Evolutionary conservation across 1,140 invertebrate genomes (phyloP), one percentile per base, ranked within the genome.

Genomic region (Eciton burchellii): DNA sequence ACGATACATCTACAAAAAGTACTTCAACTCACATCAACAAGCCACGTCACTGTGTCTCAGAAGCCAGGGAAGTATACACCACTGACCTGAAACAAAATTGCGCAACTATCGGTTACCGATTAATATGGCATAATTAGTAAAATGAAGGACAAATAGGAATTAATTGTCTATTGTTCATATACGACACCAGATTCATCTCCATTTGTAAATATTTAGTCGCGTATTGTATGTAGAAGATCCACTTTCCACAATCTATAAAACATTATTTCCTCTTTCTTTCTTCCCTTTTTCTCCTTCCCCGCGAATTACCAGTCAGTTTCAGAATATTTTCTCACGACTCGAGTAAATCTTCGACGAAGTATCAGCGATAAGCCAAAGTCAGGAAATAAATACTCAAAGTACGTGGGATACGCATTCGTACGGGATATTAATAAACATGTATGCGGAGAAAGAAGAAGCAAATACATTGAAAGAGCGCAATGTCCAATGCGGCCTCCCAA

Each of bases 21-120:
- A 74, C 82, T 91, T 86, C 49, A 90, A 93, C 91, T 93, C 91
- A 93, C 92, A 89, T 92, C 89, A 92, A 92, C 88, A 86, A 88
- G 84, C 89, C 90, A 90, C 88, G 89, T 89, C 88, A 89, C 81
- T 76, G 87, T 89, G 89, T 90, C 89, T 91, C 89, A 92, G 91
- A 89, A 90, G 88, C 86, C 90, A 82, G 90, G 84, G 88, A 91
- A 93, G 88, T 89, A 92, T 91, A 89, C 90, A 92, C 90, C 91
- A 93, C 92, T 93, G 92, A 93, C 92, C 92, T 93, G 88, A 41
- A 92, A 92, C 60, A 90, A 43, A 89, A 83, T 19, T 29, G 26
- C 8, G 49, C 70, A 83, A 85, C 19, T 8, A 47, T 73, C 12
- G 19, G 41, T 56, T 11, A 41, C 29, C 6, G 6, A 35, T 35